Evolutionary conservation across 2,113 vertebrate genomes (phyloP).

Genomic region (Brachyhypopomus occidentalis): DNA sequence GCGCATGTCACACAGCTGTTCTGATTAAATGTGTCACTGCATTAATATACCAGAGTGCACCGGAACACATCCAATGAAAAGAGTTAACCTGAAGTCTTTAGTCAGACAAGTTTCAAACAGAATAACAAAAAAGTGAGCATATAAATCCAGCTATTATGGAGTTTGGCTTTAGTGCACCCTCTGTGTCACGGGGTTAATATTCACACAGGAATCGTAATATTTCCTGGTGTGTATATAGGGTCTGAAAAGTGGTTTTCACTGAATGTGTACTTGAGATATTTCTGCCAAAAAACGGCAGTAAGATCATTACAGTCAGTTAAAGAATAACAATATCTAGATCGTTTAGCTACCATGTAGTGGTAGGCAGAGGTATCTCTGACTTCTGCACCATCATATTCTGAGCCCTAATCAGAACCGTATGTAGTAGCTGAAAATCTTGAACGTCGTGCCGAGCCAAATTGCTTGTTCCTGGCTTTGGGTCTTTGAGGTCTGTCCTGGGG

Average conservation of each 20-base stretch:
- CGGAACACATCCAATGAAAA: too few species aligned
- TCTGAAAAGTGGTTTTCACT: constrained; percentile 13
- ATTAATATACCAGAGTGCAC: too few species aligned
- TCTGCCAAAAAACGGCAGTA: neutral
- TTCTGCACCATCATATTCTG: constrained; percentile 1
- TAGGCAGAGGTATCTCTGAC: too few species aligned
- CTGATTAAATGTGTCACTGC: too few species aligned
- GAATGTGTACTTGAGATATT: neutral
- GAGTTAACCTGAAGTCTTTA: too few species aligned
- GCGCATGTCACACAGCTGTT: too few species aligned
- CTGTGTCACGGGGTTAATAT: neutral
- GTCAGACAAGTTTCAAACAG: too few species aligned
- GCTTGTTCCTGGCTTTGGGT: constrained; percentile 1
- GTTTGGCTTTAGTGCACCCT: too few species aligned
- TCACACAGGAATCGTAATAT: constrained; percentile 27
- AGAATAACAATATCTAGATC: neutral
- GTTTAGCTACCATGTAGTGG: neutral
- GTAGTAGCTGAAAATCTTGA: constrained; percentile 35
- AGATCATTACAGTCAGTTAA: too few species aligned
- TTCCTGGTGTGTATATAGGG: constrained; percentile 9
- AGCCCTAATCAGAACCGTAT: constrained; percentile 40
- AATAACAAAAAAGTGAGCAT: too few species aligned
- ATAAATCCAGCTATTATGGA: too few species aligned
- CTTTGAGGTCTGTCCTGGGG: constrained; percentile 13
- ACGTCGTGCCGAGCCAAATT: neutral